Conservation (phyloP, 2,888 invertebrate species). For the Perizoma affinitatum region DNA sequence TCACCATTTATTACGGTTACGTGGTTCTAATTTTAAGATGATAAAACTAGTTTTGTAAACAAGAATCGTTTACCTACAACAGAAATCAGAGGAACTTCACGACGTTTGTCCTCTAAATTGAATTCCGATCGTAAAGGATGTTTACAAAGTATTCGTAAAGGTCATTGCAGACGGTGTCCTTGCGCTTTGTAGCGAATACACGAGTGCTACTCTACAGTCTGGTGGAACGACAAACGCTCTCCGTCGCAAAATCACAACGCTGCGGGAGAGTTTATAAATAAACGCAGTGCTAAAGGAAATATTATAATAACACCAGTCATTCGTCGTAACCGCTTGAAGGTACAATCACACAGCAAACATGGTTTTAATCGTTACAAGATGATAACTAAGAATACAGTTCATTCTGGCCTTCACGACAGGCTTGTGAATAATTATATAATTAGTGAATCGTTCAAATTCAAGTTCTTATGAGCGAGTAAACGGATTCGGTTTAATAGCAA, state of each 20-base stretch:
- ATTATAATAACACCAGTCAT: constrained; percentile 53
- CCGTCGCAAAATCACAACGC: constrained; percentile 66
- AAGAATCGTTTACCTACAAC: neutral
- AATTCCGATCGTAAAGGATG: neutral
- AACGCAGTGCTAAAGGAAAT: constrained; percentile 42
- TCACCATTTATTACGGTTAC: neutral
- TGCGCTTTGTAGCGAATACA: neutral
- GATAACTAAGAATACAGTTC: constrained; percentile 12
- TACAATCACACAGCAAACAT: constrained; percentile 5
- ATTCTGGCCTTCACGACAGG: constrained; percentile 11
- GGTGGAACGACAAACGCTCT: constrained; percentile 7
- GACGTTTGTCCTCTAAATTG: neutral
- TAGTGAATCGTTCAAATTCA: constrained; percentile 11
- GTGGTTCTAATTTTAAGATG: neutral
- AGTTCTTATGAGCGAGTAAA: neutral
- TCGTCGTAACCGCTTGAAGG: constrained; percentile 47
- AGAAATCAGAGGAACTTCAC: too few species aligned
- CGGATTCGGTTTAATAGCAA: constrained; percentile 2
- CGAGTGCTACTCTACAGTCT: constrained; percentile 2
- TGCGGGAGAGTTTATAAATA: constrained; percentile 72
- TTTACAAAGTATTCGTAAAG: constrained; percentile 3
- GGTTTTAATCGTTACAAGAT: neutral
- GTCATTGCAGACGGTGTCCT: neutral
- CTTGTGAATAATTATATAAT: constrained; percentile 8
- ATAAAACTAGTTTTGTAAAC: neutral